Percentiles rank a stretch among this genome's conserved stretches.
Conservation (phyloP, 2,888 invertebrate species). For the Caenorhabditis becei region DNA sequence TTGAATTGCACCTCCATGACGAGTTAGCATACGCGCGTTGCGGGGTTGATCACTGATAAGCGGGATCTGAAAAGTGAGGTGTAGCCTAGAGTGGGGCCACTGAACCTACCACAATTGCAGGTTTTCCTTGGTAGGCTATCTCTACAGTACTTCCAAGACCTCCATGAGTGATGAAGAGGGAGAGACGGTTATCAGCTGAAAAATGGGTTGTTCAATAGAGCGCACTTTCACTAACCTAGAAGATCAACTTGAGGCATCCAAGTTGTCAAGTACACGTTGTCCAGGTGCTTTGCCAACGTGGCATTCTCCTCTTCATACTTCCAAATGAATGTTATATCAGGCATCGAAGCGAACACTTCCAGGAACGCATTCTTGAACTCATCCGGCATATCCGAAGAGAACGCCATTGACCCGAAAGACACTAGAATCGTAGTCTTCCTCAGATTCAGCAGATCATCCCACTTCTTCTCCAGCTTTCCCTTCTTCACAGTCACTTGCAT, state of each 20-base stretch:
- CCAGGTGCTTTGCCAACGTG: conserved; percentile 40
- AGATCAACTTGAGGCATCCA: conserved; percentile 57
- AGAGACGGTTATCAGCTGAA: conserved; percentile 30
- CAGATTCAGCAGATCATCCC: conserved; percentile 41
- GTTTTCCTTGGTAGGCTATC: conserved; percentile 45
- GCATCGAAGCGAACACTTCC: conserved; percentile 55
- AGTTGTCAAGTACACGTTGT: conserved; percentile 53
- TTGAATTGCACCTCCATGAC: conserved; percentile 54
- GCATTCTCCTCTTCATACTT: conserved; percentile 63
- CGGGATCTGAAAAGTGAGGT: too few species aligned
- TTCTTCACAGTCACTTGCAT: conserved; percentile 58
- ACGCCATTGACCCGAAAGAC: conserved; percentile 61
- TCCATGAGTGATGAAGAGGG: conserved; percentile 47
- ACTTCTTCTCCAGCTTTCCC: conserved; percentile 31
- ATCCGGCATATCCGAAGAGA: conserved; percentile 58
- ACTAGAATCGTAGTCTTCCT: conserved; percentile 52
- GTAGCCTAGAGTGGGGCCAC: too few species aligned
- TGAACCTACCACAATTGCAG: conserved; percentile 29
- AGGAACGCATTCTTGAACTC: conserved; percentile 50
- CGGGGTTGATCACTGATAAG: conserved; percentile 62
- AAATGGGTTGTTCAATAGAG: background rate
- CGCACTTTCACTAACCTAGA: background rate
- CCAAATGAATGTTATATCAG: conserved; percentile 62
- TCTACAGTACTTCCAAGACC: conserved; percentile 52
- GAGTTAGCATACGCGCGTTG: conserved; percentile 58